A percentile compares a stretch with the other conserved stretches of the same genome.
phyloP scores from a whole-genome alignment of 2,797 vertebrate genomes.

The Leucoraja ocellata region DNA sequence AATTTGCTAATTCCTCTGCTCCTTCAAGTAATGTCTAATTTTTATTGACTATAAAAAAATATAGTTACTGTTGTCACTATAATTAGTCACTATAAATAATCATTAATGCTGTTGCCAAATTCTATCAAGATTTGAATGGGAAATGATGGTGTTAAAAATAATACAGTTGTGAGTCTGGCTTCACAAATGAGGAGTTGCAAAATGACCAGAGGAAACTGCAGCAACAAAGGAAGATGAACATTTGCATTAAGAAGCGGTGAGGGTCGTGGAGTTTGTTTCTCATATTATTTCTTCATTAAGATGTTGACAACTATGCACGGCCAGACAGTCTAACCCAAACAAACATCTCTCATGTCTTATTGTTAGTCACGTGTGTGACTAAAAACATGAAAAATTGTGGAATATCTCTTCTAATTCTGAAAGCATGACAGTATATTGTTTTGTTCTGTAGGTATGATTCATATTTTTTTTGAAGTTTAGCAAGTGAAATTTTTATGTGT shows the following conservation, averaged over 20 bases:
- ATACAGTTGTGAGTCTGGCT: neutral
- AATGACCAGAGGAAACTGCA: too few species aligned
- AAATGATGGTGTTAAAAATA: neutral
- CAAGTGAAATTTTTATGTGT: too few species aligned
- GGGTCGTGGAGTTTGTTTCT: neutral
- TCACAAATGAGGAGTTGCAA: neutral
- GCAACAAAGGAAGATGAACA: neutral
- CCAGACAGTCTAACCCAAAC: neutral
- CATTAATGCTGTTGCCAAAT: neutral
- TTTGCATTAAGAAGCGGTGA: neutral
- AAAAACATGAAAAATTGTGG: too few species aligned
- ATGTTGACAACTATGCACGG: neutral
- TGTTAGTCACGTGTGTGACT: too few species aligned
- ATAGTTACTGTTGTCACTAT: too few species aligned
- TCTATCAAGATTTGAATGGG: neutral
- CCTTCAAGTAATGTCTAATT: neutral
- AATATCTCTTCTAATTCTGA: too few species aligned
- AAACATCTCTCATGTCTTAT: neutral
- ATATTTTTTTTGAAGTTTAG: too few species aligned
- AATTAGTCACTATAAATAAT: neutral
- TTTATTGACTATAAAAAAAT: neutral
- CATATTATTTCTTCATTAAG: neutral
- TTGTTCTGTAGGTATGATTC: too few species aligned
- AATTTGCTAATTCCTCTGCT: neutral
- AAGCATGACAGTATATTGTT: too few species aligned